These are phyloP conservation scores for Melanotaenia trifasciata DNA, from an alignment of 2,797 vertebrate species.

Conservation along the genomic window DNA sequence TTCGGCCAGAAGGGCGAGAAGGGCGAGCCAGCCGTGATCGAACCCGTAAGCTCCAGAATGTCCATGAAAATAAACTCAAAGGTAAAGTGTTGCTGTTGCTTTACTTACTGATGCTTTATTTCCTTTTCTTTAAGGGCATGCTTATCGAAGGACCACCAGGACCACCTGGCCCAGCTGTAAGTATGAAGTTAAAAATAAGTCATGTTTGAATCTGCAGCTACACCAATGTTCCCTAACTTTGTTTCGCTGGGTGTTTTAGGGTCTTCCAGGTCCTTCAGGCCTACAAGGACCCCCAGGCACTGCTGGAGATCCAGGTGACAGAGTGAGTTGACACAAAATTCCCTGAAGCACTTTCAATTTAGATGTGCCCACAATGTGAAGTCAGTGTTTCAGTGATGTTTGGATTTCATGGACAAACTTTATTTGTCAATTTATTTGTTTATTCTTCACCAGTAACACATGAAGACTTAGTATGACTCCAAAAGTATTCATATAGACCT, in stretches of 20 bases:
- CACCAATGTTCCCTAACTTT: conserved; percentile 22
- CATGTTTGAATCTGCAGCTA: not conserved
- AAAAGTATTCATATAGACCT: not conserved
- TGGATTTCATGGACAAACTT: not conserved
- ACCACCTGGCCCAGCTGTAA: conserved; percentile 90
- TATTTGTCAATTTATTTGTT: too few species aligned
- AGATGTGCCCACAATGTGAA: not conserved
- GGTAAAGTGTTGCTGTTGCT: not conserved
- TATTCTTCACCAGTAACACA: not conserved
- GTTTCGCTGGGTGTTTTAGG: conserved; percentile 80
- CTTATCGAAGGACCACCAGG: conserved; percentile 95
- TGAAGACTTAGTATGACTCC: not conserved
- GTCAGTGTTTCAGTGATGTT: not conserved
- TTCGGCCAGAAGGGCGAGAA: conserved; percentile 96
- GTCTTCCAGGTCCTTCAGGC: conserved; percentile 94
- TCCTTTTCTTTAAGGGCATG: conserved; percentile 88
- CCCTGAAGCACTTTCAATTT: not conserved
- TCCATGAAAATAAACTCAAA: not conserved
- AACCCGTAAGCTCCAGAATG: conserved; percentile 88
- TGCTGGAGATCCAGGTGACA: conserved; percentile 93
- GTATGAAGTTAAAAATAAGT: conserved; percentile 60
- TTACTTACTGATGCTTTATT: not conserved
- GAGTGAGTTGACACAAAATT: conserved; percentile 83
- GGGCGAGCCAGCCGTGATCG: conserved; percentile 96
- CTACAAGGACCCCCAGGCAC: conserved; percentile 92